Percentiles rank a stretch among this genome's conserved stretches.
phyloP scores from a whole-genome alignment of 1,140 invertebrate species.

The Drosophila subobscura region DNA sequence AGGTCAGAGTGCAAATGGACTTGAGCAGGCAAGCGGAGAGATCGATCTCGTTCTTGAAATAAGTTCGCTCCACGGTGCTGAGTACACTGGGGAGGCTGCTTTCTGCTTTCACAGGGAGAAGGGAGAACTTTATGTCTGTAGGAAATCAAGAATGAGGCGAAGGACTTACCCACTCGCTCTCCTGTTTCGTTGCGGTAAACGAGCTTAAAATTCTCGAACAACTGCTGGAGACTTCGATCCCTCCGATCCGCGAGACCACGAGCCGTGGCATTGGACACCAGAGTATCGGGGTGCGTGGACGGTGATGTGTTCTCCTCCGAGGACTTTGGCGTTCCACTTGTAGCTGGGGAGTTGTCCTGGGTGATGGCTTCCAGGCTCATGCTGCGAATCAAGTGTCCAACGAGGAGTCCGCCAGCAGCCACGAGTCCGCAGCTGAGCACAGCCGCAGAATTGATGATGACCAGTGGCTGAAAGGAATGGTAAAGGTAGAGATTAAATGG shows the following conservation, averaged over 20 bases:
- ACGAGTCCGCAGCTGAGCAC: conserved; percentile 62
- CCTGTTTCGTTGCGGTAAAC: conserved; percentile 69
- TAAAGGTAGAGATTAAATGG: too few relatives aligned
- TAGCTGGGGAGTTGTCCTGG: conserved; percentile 7
- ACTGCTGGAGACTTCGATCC: conserved; percentile 22
- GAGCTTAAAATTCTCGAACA: conserved; percentile 70
- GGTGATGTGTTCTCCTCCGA: conserved; percentile 13
- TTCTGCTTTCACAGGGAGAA: conserved; percentile 27
- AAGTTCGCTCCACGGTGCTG: conserved; percentile 54
- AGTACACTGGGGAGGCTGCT: conserved; percentile 53
- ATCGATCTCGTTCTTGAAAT: conserved; percentile 64
- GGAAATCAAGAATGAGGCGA: not conserved
- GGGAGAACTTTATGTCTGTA: not conserved
- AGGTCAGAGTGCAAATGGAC: conserved; percentile 53
- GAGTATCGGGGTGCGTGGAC: not conserved
- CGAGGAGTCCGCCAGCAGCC: conserved; percentile 46
- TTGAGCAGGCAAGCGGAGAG: conserved; percentile 64
- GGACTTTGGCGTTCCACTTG: conserved; percentile 6
- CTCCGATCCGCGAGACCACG: conserved; percentile 27
- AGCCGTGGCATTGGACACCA: not conserved
- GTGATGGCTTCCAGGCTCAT: conserved; percentile 54
- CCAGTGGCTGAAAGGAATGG: conserved; percentile 35
- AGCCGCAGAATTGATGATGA: conserved; percentile 68
- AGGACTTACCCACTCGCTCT: conserved; percentile 58
- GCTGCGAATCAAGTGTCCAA: conserved; percentile 64